phyloP scores from a whole-genome alignment of 2,888 invertebrate species.

The Diabrotica balteata region DNA sequence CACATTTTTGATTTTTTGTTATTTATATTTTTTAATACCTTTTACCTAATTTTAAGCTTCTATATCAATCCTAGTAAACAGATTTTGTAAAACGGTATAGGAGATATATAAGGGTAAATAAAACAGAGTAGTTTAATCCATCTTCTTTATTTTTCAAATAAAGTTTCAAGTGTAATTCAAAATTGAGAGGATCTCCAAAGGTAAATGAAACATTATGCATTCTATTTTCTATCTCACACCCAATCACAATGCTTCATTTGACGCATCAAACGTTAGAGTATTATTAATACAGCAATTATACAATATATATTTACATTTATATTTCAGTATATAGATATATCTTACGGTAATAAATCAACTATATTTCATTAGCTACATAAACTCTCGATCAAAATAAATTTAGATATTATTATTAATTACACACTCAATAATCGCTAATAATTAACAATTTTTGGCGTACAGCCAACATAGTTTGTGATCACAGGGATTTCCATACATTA shows the following conservation, averaged over 20 bases:
- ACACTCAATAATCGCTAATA: conserved; percentile 39
- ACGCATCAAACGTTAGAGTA: conserved; percentile 33
- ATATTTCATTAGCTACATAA: conserved; percentile 38
- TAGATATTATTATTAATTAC: conserved; percentile 36
- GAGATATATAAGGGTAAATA: not conserved
- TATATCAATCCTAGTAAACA: too few species aligned
- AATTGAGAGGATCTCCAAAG: conserved; percentile 39
- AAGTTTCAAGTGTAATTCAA: conserved; percentile 55
- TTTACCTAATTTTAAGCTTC: too few species aligned
- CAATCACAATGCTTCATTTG: conserved; percentile 28
- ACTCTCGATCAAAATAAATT: conserved; percentile 38
- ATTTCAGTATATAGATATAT: conserved; percentile 37
- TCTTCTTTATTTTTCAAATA: conserved; percentile 53
- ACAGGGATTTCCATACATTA: conserved; percentile 53
- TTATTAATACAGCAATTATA: conserved; percentile 46
- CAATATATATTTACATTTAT: conserved; percentile 44
- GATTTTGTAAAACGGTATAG: too few species aligned
- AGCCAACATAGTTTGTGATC: conserved; percentile 52
- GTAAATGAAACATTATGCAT: conserved; percentile 32
- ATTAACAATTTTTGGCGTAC: conserved; percentile 43
- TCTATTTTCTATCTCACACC: conserved; percentile 10
- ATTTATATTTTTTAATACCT: too few species aligned
- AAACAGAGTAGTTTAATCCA: conserved; percentile 7
- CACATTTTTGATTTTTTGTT: too few species aligned
- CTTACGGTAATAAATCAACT: conserved; percentile 36